phyloP scores from a whole-genome alignment of 1,140 invertebrate genomes.

The Plectus sambesii region DNA sequence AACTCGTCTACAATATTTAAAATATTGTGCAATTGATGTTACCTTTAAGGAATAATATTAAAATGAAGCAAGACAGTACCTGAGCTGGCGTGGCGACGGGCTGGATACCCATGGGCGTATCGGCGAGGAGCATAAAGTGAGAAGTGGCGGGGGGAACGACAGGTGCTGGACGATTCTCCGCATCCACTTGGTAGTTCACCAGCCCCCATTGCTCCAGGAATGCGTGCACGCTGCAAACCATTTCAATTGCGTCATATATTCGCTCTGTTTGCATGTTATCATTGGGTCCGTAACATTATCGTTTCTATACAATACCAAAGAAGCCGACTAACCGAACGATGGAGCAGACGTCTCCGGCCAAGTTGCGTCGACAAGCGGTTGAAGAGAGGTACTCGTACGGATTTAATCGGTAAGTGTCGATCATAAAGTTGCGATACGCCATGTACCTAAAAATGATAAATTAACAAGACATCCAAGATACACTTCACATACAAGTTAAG shows the following conservation, averaged over 20 bases:
- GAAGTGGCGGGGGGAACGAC: slow-evolving; percentile 95
- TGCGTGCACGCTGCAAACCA: slow-evolving; percentile 70
- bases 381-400: slow-evolving; percentile 97
- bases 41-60: too few relatives aligned
- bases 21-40: too few relatives aligned
- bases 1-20: too few relatives aligned
- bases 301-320: too few relatives aligned
- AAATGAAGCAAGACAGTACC: too few relatives aligned
- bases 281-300: too few relatives aligned
- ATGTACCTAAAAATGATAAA: slow-evolving; percentile 58
- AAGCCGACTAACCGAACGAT: slow-evolving; percentile 68
- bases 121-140: slow-evolving; percentile 95
- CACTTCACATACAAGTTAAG: too few relatives aligned
- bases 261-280: too few relatives aligned
- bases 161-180: slow-evolving; percentile 81
- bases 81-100: slow-evolving; percentile 78
- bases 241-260: too few relatives aligned
- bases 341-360: slow-evolving; percentile 96
- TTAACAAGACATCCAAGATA: not conserved
- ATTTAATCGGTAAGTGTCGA: slow-evolving; percentile 96
- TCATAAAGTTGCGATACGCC: slow-evolving; percentile 98
- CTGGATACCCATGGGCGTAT: slow-evolving; percentile 90
- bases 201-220: slow-evolving; percentile 99
- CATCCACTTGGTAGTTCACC: slow-evolving; percentile 94
- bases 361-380: slow-evolving; percentile 88